A percentile compares a stretch with the other conserved stretches of the same genome.
phyloP scores from a whole-genome alignment of 2,888 invertebrate genomes.

The Megaustenia siamemsis region DNA sequence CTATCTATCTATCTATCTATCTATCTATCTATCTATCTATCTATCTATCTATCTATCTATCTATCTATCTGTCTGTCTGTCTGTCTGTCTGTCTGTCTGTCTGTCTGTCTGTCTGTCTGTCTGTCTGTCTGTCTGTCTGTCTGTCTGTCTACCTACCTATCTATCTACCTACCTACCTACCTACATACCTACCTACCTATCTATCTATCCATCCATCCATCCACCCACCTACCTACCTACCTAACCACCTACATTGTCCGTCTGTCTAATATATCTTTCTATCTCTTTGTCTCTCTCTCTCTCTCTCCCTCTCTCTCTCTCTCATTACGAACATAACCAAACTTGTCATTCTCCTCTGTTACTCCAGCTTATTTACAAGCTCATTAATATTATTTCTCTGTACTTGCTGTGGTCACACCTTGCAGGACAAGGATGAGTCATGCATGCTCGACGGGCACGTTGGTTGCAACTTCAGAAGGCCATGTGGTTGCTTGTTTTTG shows the following conservation, averaged over 20 bases:
- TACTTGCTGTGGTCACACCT: background rate
- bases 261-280: background rate
- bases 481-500: conserved; percentile 34
- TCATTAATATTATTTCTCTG: no score
- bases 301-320: conserved; percentile 22
- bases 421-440: conserved; percentile 26
- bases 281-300: conserved; percentile 25
- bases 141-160: background rate
- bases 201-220: background rate
- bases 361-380: background rate
- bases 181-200: background rate
- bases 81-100: background rate
- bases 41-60: background rate
- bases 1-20: background rate
- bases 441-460: conserved; percentile 4
- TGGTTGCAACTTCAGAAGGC: conserved; percentile 1
- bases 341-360: background rate
- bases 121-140: background rate
- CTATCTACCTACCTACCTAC: background rate
- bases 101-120: no score
- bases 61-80: background rate
- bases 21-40: background rate
- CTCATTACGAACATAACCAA: background rate
- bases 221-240: background rate
- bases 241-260: background rate